Base-by-base conservation (phyloP, 1,140 invertebrate genomes). In the Galendromus occidentalis region DNA sequence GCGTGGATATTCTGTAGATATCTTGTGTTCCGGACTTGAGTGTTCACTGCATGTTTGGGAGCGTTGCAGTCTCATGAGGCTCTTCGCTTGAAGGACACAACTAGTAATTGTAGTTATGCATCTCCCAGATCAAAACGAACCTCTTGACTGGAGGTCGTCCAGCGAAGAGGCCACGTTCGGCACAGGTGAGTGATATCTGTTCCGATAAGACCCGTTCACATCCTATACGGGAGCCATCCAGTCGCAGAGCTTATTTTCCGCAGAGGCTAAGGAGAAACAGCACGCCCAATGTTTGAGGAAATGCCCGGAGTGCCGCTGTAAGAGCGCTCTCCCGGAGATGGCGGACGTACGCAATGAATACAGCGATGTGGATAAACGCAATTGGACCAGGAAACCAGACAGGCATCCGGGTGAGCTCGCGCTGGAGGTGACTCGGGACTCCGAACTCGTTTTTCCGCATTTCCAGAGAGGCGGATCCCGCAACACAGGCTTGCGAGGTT, bases 81-180 rank as follows among this genome's bases (percentile, higher is more conserved):
- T 22, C 14, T 59, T 18, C 25, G 1, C 20, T 14, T 9, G 17
- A 59, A 59, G 51, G 51, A 59, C 51, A 59, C 51, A 59, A 59
- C 51, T 59, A 59, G 33, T 59, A 59, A 59, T 59, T 59, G 14
- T 17, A 59, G 51, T 59, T 9, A 59, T 59, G 51, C 51, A 59
- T 25, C 25, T 59, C 25, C 51, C 51, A 59, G 51, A 59, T 59
- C 25, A 33, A 9, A 25, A 59, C 20, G 51, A 59, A 33, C 51
- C 51, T 59, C 51, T 59, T 14, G 51, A 59, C 22, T 59, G 51
- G 51, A 25, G 51, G 14, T 59, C 51, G 25, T 59, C 51, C 25
- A 59, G 33, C 22, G 51, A 59, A 33, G 51, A 59, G 51, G 33
- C 33, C 25, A 29, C 22, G 2, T 59, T 59, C 22, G 51, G 51